Evolutionary conservation across 1,140 invertebrate species (phyloP).

Genomic region (Caenorhabditis brenneri): DNA sequence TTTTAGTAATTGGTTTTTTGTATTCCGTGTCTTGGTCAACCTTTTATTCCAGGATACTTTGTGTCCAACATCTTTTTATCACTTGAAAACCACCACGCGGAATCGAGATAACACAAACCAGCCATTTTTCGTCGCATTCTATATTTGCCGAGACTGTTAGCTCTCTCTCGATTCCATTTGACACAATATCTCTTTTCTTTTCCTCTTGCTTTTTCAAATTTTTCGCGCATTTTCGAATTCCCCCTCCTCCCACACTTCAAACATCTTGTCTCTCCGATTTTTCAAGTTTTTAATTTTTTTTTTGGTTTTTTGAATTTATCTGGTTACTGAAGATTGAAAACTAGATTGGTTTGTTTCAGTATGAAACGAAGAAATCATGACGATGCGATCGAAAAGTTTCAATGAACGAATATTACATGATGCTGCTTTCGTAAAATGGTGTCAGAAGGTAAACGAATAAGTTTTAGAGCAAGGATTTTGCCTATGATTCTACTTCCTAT

Average conservation of each 20-base stretch:
- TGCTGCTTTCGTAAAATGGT: neutral
- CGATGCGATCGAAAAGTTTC: neutral
- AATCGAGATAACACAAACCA: neutral
- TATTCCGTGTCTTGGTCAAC: too few species aligned
- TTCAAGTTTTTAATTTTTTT: neutral
- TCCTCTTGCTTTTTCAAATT: neutral
- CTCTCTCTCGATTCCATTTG: constrained; percentile 1
- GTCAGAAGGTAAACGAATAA: neutral
- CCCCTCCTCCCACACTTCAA: neutral
- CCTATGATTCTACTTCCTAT: too few species aligned
- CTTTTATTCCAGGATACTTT: too few species aligned
- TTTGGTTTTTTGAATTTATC: neutral
- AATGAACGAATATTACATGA: neutral
- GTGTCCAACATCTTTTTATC: too few species aligned
- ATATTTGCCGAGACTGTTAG: neutral
- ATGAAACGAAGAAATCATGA: constrained; percentile 22
- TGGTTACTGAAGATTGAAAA: neutral
- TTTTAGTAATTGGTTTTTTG: too few species aligned
- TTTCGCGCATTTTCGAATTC: constrained; percentile 15
- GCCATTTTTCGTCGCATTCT: neutral
- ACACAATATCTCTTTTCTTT: constrained; percentile 30
- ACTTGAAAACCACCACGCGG: neutral
- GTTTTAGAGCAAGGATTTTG: too few species aligned
- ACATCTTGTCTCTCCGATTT: neutral
- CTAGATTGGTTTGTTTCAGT: neutral